These are phyloP conservation scores for Phalanger gymnotis DNA, from an alignment of 2,797 vertebrate genomes.

Conservation along the genomic window DNA sequence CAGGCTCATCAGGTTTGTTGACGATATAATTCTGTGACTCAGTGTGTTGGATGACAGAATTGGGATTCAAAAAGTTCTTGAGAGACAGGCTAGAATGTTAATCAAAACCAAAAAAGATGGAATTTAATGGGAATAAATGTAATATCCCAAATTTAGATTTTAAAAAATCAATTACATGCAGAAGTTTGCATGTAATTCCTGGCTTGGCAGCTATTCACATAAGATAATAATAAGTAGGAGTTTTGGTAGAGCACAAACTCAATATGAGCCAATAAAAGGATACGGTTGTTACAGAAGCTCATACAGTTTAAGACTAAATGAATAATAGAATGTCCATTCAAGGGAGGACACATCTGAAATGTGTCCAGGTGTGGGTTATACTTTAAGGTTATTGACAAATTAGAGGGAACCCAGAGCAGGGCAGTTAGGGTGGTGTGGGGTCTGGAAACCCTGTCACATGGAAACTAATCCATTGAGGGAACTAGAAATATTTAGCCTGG, in stretches of 20 bases:
- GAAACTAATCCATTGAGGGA: background rate
- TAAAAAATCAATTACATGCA: background rate
- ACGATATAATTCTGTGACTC: background rate
- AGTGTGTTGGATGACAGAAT: background rate
- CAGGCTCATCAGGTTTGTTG: background rate
- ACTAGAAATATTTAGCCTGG: background rate
- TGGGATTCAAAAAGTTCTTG: background rate
- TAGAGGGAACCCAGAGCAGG: slow-evolving; percentile 58
- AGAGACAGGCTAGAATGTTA: background rate
- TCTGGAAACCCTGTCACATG: background rate
- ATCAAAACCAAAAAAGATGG: background rate
- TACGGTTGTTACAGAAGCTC: background rate
- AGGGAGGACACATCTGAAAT: background rate
- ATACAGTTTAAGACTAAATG: background rate
- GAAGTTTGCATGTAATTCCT: background rate
- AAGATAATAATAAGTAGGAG: background rate
- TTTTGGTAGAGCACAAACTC: background rate
- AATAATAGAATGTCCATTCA: slow-evolving; percentile 5
- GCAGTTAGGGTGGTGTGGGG: slow-evolving; percentile 24
- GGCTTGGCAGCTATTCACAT: background rate
- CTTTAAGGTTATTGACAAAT: slow-evolving; percentile 68
- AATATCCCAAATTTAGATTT: background rate
- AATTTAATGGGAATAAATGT: background rate
- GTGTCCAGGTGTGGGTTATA: slow-evolving; percentile 29
- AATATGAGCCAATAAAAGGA: background rate